Conservation (phyloP, 2,113 vertebrate genomes). For the Uria lomvia region DNA sequence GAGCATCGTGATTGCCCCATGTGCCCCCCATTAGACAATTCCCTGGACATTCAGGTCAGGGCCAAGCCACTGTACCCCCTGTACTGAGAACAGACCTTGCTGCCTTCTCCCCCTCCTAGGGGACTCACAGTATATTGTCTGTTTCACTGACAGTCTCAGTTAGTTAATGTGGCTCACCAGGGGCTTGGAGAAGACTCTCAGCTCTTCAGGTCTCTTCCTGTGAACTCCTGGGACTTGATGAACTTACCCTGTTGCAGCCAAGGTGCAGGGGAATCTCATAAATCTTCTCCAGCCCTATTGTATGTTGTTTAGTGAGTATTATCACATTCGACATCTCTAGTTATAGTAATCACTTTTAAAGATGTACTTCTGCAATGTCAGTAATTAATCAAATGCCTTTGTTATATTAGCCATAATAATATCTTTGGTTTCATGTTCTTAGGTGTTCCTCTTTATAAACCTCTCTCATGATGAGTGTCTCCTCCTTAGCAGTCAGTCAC, state of each 20-base stretch:
- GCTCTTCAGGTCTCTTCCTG: not conserved
- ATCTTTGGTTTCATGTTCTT: constrained; percentile 40
- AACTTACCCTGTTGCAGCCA: not conserved
- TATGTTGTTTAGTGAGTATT: not conserved
- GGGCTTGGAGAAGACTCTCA: not conserved
- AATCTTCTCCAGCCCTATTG: constrained; percentile 13
- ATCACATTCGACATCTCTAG: constrained; percentile 21
- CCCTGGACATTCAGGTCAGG: not conserved
- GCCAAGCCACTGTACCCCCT: not conserved
- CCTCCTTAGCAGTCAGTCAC: not conserved
- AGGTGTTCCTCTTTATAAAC: constrained; percentile 27
- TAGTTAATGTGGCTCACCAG: not conserved
- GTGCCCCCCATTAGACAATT: not conserved
- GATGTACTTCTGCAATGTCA: not conserved
- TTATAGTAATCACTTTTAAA: constrained; percentile 17
- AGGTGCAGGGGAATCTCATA: constrained; percentile 16
- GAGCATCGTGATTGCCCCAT: rapidly evolving
- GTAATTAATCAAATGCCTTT: constrained; percentile 65
- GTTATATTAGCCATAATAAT: constrained; percentile 50
- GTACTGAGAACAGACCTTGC: not conserved
- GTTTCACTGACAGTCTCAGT: not conserved
- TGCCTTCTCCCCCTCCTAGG: not conserved
- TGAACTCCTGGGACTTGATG: not conserved
- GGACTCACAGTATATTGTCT: not conserved
- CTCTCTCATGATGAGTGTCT: not conserved